phyloP scores from a whole-genome alignment of 2,113 vertebrate species.

The Sander vitreus region DNA sequence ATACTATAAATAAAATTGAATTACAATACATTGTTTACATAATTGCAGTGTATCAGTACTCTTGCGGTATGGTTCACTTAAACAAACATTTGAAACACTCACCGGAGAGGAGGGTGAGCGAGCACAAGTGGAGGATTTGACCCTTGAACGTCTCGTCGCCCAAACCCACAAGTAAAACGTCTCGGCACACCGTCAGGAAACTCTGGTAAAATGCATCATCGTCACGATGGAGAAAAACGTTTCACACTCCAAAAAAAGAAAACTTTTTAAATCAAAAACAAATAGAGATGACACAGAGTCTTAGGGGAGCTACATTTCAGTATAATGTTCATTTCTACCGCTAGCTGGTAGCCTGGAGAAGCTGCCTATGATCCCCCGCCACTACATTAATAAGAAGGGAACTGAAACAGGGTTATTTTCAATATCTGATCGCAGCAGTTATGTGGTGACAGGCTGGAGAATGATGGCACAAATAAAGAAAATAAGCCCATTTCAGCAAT shows the following conservation, averaged over 20 bases:
- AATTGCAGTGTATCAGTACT: neutral
- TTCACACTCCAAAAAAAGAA: neutral
- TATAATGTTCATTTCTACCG: neutral
- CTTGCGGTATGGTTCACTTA: neutral
- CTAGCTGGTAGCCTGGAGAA: neutral
- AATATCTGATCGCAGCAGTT: conserved; percentile 31
- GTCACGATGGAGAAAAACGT: neutral
- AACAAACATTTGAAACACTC: conserved; percentile 35
- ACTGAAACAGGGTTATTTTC: conserved; percentile 29
- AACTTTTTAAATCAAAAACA: neutral
- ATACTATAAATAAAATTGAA: too few species aligned
- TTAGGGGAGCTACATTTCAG: neutral
- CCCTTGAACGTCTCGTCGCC: conserved; percentile 85
- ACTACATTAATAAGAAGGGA: neutral
- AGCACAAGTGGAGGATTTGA: conserved; percentile 85
- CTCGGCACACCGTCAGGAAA: conserved; percentile 87
- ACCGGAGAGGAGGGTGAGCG: conserved; percentile 87
- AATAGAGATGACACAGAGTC: neutral
- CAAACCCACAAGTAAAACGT: conserved; percentile 89
- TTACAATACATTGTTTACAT: neutral
- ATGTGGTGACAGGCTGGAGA: conserved; percentile 40
- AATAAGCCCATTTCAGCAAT: conserved; percentile 35
- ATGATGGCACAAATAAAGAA: conserved; percentile 45
- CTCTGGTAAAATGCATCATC: conserved; percentile 77
- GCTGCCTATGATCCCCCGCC: neutral